These are phyloP conservation scores for Psilopsiagon aymara DNA, from an alignment of 2,113 vertebrate genomes.

Conservation along the genomic window DNA sequence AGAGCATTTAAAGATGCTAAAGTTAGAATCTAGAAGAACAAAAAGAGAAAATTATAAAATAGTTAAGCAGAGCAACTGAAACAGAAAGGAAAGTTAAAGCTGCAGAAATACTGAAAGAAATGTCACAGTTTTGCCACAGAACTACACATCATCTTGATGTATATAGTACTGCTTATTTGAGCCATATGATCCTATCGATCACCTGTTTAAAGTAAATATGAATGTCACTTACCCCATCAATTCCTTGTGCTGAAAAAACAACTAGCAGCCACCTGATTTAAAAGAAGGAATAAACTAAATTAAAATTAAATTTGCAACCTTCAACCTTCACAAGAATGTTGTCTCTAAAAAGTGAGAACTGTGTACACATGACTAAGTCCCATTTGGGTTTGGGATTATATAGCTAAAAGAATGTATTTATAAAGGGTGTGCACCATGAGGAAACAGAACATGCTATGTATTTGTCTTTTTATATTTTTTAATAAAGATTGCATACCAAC, in stretches of 20 bases:
- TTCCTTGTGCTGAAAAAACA: slow-evolving; percentile 36
- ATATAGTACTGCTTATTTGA: neutral
- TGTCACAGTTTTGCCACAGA: neutral
- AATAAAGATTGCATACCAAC: neutral
- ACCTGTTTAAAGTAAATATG: neutral
- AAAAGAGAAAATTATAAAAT: neutral
- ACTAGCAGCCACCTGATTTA: slow-evolving; percentile 60
- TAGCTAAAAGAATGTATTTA: neutral
- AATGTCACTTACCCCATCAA: slow-evolving; percentile 57
- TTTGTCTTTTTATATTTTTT: neutral
- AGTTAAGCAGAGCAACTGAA: neutral
- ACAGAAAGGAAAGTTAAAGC: neutral
- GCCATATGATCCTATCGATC: neutral
- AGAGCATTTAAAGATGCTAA: neutral
- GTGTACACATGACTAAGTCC: neutral
- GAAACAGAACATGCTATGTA: neutral
- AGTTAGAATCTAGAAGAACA: neutral
- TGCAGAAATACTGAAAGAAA: neutral
- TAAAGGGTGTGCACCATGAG: neutral
- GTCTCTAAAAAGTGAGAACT: neutral
- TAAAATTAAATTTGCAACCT: neutral
- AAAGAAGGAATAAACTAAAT: slow-evolving; percentile 13
- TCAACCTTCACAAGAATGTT: neutral
- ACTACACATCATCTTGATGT: neutral
- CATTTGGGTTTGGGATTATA: neutral